phyloP scores from a whole-genome alignment of 2,888 invertebrate genomes.

The Cistogaster globosa region DNA sequence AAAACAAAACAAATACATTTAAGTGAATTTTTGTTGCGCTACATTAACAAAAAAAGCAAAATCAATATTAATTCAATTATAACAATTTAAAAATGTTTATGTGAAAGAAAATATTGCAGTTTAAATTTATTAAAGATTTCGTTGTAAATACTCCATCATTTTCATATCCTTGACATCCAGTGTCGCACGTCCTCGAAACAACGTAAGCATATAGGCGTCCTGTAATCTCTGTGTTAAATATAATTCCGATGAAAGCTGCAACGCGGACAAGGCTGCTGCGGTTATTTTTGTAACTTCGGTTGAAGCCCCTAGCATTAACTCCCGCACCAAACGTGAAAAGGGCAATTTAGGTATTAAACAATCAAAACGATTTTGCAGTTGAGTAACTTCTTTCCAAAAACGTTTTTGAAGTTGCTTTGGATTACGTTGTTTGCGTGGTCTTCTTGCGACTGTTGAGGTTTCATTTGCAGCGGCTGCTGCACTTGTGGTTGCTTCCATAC shows the following conservation, averaged over 20 bases:
- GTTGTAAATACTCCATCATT: slow-evolving; percentile 81
- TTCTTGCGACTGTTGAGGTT: not conserved
- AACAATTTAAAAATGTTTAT: not conserved
- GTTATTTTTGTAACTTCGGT: slow-evolving; percentile 77
- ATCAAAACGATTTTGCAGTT: slow-evolving; percentile 70
- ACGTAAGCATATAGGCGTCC: slow-evolving; percentile 83
- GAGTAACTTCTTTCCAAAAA: slow-evolving; percentile 67
- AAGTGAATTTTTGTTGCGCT: slow-evolving; percentile 37
- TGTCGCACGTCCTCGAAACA: slow-evolving; percentile 84
- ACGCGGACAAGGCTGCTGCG: slow-evolving; percentile 81
- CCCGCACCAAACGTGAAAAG: slow-evolving; percentile 83
- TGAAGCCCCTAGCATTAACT: slow-evolving; percentile 78
- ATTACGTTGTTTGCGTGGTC: slow-evolving; percentile 65
- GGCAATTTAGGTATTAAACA: slow-evolving; percentile 82
- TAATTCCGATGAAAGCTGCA: slow-evolving; percentile 84
- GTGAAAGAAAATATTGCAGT: not conserved
- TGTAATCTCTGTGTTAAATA: slow-evolving; percentile 84
- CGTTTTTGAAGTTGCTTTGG: slow-evolving; percentile 36
- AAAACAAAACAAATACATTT: slow-evolving; percentile 26
- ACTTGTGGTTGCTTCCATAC: not conserved
- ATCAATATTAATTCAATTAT: not conserved
- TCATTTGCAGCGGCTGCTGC: not conserved
- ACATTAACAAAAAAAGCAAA: slow-evolving; percentile 12
- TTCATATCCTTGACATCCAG: slow-evolving; percentile 83
- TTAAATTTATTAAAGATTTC: not conserved